Percentiles rank a stretch among this genome's conserved stretches.
phyloP scores from a whole-genome alignment of 2,888 invertebrate species.

The Notodonta dromedarius region DNA sequence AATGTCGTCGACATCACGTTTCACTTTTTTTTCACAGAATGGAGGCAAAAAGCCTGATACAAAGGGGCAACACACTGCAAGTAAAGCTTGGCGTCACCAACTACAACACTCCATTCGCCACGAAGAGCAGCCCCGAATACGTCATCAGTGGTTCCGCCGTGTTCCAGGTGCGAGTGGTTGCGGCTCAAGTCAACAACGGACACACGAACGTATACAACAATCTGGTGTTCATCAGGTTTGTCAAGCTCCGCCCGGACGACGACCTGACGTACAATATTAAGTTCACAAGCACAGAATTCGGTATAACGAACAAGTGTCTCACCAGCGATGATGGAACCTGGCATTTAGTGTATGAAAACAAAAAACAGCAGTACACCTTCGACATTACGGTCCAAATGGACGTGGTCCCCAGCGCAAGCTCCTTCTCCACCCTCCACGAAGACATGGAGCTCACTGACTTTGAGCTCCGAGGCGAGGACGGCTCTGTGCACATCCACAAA shows the following conservation, averaged over 20 bases:
- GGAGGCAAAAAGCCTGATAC: constrained; percentile 42
- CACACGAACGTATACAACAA: constrained; percentile 48
- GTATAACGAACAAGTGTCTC: constrained; percentile 42
- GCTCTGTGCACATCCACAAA: constrained; percentile 54
- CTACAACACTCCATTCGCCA: constrained; percentile 44
- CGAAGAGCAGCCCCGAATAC: constrained; percentile 44
- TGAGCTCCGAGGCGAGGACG: constrained; percentile 54
- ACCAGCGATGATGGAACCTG: constrained; percentile 54
- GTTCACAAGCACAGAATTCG: constrained; percentile 44
- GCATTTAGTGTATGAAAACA: constrained; percentile 51
- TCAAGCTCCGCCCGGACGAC: constrained; percentile 40
- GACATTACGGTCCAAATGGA: constrained; percentile 47
- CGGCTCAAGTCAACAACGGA: constrained; percentile 45
- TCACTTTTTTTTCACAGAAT: constrained; percentile 36
- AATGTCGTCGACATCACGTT: not conserved
- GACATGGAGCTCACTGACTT: constrained; percentile 61
- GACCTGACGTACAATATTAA: constrained; percentile 46
- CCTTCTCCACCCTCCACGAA: constrained; percentile 45
- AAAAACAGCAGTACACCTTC: constrained; percentile 46
- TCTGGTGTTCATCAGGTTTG: constrained; percentile 48
- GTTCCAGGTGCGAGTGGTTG: constrained; percentile 48
- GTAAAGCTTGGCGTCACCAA: constrained; percentile 42
- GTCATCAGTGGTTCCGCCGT: constrained; percentile 44
- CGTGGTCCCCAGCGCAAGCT: constrained; percentile 39
- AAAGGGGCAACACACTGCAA: constrained; percentile 47